Conservation (phyloP, 2,888 invertebrate species). For the Polyommatus icarus region DNA sequence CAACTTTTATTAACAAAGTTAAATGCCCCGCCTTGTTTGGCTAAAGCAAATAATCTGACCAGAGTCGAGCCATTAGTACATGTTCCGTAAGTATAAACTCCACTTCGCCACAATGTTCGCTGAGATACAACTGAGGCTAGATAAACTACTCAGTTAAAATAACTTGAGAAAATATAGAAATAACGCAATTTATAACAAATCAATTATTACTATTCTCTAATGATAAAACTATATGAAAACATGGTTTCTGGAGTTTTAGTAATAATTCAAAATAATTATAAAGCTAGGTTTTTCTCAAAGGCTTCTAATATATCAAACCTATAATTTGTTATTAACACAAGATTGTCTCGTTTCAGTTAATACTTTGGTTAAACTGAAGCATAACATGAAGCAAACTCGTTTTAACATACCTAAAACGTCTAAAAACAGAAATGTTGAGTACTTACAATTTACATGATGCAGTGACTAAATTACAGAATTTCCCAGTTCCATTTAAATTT, state of each 20-base stretch:
- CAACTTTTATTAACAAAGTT: conserved; percentile 32
- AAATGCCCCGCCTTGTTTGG: conserved; percentile 25
- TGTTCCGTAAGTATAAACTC: conserved; percentile 12
- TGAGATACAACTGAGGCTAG: conserved; percentile 17
- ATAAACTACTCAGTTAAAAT: background rate
- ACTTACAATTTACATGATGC: conserved; percentile 7
- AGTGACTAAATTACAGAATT: conserved; percentile 8
- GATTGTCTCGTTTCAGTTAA: background rate
- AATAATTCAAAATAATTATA: too few species aligned
- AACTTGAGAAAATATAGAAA: background rate
- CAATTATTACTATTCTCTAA: background rate
- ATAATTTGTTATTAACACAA: too few species aligned
- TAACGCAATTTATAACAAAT: background rate
- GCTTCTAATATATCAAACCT: too few species aligned
- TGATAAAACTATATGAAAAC: background rate
- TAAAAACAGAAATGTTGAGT: background rate
- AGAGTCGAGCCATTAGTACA: conserved; percentile 28
- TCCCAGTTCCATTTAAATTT: conserved; percentile 6
- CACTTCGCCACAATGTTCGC: conserved; percentile 19
- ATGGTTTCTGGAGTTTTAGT: background rate
- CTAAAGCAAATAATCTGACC: conserved; percentile 29
- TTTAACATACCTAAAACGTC: background rate
- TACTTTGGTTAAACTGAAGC: background rate
- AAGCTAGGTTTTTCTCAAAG: too few species aligned
- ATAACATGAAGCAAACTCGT: background rate